Evolutionary conservation across 2,888 invertebrate species (phyloP), one percentile per base, ranked within the genome.

Genomic region (Lycaena phlaeas): DNA sequence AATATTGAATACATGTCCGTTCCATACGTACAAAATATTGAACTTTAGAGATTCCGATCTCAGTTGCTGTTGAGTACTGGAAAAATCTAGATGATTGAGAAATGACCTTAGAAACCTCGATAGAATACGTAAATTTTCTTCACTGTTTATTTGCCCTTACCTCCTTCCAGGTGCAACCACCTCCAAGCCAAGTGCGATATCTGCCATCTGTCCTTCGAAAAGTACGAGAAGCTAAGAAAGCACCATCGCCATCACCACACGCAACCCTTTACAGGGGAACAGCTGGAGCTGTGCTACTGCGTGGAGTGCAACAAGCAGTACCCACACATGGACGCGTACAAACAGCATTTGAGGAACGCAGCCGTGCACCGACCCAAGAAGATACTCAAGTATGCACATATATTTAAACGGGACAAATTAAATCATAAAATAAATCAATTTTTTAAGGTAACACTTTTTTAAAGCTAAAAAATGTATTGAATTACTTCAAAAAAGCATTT

Each of bases 271-370:
- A 14, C 4, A 41, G 42, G 34, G 12, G 41, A 41, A 1, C 42
- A 52, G 7, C 49, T 56, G 1, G 72, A 74, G 27, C 38, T 62
- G 5, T 57, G 66, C 0, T 75, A 74, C 43, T 77, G 78, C 30
- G 75, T 77, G 0, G 78, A 77, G 39, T 78, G 78, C 12, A 66
- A 77, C 34, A 58, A 56, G 2, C 67, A 65, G 22, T 78, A 64
- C 41, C 49, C 53, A 0, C 66, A 63, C 7, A 43, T 64, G 0
- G 50, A 53, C 25, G 60, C 63, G 7, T 77, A 71, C 40, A 57
- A 53, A 25, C 50, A 56, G 0, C 78, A 77, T 41, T 43, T 78
- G 2, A 52, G 55, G 2, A 61, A 60, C 1, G 62, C 72, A 0
- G 55, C 51, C 0, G 56, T 51, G 14, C 78, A 72, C 27, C 58